Evolutionary conservation across 37 sponge, comb jelly and placozoan genomes (phyloP).

Genomic region (Haliclona indistincta): DNA sequence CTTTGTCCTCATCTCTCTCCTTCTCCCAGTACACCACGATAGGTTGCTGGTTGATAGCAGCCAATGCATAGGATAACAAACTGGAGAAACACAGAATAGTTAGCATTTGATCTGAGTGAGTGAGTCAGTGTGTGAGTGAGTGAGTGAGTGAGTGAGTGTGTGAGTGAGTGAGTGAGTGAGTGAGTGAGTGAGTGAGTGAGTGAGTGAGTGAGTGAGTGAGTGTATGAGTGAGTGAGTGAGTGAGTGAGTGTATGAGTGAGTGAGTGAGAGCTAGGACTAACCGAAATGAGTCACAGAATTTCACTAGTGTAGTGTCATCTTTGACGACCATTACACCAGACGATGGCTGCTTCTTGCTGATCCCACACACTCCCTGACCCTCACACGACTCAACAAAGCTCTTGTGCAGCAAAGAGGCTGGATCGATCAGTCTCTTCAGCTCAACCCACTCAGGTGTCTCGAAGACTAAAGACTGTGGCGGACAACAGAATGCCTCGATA

Average conservation of each 20-base stretch:
- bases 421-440: conserved; percentile 27
- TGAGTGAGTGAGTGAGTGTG: too few species aligned
- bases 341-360: conserved; percentile 39
- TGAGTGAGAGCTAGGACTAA: too few species aligned
- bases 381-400: conserved; percentile 51
- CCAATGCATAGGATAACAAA: conserved; percentile 46
- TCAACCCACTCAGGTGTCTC: conserved; percentile 40
- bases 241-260: too few species aligned
- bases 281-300: conserved; percentile 50
- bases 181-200: too few species aligned
- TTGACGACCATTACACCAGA: conserved; percentile 29
- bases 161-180: too few species aligned
- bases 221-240: too few species aligned
- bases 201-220: too few species aligned
- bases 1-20: conserved; percentile 9
- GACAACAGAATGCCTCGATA: conserved; percentile 57
- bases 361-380: conserved; percentile 55
- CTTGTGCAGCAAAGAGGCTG: conserved; percentile 23
- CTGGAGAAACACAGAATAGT: too few species aligned
- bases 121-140: too few species aligned
- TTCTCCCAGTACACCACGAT: conserved; percentile 17
- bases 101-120: too few species aligned
- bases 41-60: conserved; percentile 11
- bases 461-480: conserved; percentile 48
- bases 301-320: conserved; percentile 39